phyloP scores from a whole-genome alignment of 2,113 vertebrate species.

The Jacana jacana region DNA sequence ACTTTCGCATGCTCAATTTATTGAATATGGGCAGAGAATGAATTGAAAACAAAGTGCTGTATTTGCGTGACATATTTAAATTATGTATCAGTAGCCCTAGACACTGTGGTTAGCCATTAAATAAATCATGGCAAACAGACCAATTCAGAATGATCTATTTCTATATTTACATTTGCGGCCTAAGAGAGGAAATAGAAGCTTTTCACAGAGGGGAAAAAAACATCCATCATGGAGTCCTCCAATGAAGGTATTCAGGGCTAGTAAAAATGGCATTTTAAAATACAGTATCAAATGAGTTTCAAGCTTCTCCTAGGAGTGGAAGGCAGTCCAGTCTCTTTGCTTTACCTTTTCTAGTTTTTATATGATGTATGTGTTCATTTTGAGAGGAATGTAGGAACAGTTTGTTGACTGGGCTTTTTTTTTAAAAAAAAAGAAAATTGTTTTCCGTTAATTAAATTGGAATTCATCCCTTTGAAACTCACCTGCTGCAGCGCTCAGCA shows the following conservation, averaged over 20 bases:
- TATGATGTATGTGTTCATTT: neutral
- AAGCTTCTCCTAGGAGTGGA: neutral
- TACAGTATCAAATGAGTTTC: neutral
- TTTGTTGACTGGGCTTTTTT: neutral
- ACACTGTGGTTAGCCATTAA: conserved; percentile 39
- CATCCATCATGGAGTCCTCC: neutral
- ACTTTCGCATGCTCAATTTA: conserved; percentile 8
- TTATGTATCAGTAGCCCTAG: neutral
- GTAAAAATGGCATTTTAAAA: neutral
- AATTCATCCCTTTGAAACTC: conserved; percentile 23
- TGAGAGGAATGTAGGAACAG: neutral
- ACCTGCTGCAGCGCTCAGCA: conserved; percentile 7
- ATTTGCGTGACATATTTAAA: conserved; percentile 42
- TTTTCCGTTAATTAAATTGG: conserved; percentile 17
- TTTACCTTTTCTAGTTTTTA: neutral
- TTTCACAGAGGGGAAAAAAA: neutral
- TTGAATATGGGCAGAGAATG: neutral
- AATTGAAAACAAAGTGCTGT: conserved; percentile 38
- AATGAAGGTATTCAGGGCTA: neutral
- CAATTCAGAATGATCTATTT: conserved; percentile 13
- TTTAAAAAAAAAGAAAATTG: neutral
- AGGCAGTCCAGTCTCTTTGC: neutral
- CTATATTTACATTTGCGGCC: neutral
- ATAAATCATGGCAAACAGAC: neutral
- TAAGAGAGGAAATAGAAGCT: conserved; percentile 1